Evolutionary conservation across 2,888 invertebrate genomes (phyloP), one percentile per base, ranked within the genome.

Genomic region (Hemithea aestivaria): DNA sequence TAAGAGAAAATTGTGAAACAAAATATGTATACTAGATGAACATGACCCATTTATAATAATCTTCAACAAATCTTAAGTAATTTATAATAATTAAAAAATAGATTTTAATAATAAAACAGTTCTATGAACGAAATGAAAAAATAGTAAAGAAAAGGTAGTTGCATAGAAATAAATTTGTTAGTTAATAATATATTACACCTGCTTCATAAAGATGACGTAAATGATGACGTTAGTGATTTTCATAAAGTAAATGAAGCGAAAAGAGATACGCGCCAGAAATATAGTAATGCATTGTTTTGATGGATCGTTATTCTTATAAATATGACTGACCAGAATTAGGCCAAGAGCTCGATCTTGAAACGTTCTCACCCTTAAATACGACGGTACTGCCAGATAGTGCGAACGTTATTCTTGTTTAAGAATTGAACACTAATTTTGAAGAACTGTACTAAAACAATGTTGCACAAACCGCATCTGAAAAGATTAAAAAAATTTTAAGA

Each of bases 321-420:
- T 80, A 78, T 75, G 72, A 72, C 58, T 67, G 42, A 16, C 41
- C 53, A 57, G 58, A 79, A 74, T 62, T 70, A 74, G 82, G 83
- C 79, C 83, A 85, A 82, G 83, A 75, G 45, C 71, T 48, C 45
- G 55, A 54, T 74, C 79, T 78, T 77, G 73, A 79, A 69, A 77
- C 52, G 73, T 73, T 74, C 68, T 68, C 70, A 73, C 76, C 69
- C 73, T 59, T 73, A 66, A 64, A 68, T 27, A 65, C 56, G 58
- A 62, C 48, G 48, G 43, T 49, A 57, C 57, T 82, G 81, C 81
- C 82, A 81, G 70, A 51, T 41, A 44, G 38, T 42, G 44, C 40
- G 38, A 45, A 36, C 36, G 44, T 42, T 45, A 34, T 20, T 29
- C 27, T n/a, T n/a, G n/a, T n/a, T n/a, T n/a, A n/a, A n/a, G n/a